Evolutionary conservation across 2,888 invertebrate genomes (phyloP), one percentile per base, ranked within the genome.

Genomic region (Pantelozetes paolii): DNA sequence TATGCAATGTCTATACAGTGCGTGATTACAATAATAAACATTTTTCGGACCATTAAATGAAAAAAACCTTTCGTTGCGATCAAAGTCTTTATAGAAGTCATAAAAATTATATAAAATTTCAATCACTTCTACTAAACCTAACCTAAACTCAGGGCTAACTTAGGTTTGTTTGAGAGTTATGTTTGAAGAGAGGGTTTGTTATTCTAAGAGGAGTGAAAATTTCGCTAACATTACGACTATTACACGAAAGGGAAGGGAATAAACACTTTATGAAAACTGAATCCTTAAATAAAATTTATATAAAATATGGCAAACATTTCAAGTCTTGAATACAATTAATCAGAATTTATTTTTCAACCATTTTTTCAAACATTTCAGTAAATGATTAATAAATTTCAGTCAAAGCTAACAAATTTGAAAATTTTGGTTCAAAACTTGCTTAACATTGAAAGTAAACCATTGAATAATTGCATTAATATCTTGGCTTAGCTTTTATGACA

Each of bases 1-100:
- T 59, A 59, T 30, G 59, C 28, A 15, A 59, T 28, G 30, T 36
- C n/a, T n/a, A n/a, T n/a, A n/a, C n/a, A n/a, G n/a, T n/a, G n/a
- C 59, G 59, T 59, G 59, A 59, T 59, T 59, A 30, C 28, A 30
- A 59, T 59, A 59, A 59, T 59, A 59, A 59, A 59, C 30, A 59
- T 59, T 59, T 45, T 45, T 26, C 13, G 59, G 30, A 59, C 59
- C 54, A 54, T 54, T 54, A 54, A 54, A 54, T 20, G 23, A 23
- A 23, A 54, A 23, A 23, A 8, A 2, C 6, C 2, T 54, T 54
- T 54, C 23, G 6, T 30, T 59, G 28, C 28, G 28, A 30, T 13
- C 3, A 30, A 3, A 28, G 1, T 26, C 28, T 28, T 28, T 28
- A 30, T 11, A 28, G 28, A 30, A 30, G 59, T 30, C 3, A 30